Conservation (phyloP, 1,140 invertebrate genomes). For the Leptoteleia sp. region DNA sequence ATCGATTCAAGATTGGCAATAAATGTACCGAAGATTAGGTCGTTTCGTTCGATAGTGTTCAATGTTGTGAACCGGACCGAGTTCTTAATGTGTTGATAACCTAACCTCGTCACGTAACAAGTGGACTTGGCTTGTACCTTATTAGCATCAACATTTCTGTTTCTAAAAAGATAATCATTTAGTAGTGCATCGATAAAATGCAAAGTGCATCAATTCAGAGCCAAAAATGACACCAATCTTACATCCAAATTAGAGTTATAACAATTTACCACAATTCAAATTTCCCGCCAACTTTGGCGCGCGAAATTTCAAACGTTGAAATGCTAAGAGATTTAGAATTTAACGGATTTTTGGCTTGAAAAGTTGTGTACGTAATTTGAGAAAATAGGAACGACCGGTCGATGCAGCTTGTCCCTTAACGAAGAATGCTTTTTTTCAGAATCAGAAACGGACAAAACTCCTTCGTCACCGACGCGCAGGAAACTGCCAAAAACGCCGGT, state of each 20-base stretch:
- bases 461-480: conserved; percentile 92
- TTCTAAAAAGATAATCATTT: no score
- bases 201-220: background rate
- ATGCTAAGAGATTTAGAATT: no score
- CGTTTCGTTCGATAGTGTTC: conserved; percentile 34
- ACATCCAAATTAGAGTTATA: no score
- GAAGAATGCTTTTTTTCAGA: conserved; percentile 82
- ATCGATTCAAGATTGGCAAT: conserved; percentile 33
- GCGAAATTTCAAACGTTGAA: no score
- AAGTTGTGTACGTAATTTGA: no score
- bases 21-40: conserved; percentile 41
- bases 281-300: no score
- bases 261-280: no score
- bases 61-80: conserved; percentile 23
- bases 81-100: conserved; percentile 29
- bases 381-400: conserved; percentile 6
- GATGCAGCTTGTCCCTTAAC: conserved; percentile 43
- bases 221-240: background rate
- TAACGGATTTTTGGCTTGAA: no score
- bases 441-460: conserved; percentile 89
- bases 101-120: conserved; percentile 17
- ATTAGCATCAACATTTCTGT: conserved; percentile 9
- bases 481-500: no score
- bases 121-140: conserved; percentile 21
- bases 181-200: background rate